A percentile compares a stretch with the other conserved stretches of the same genome.
Evolutionary conservation across 2,797 vertebrate species (phyloP).

Genomic region (Gallinago stenura): DNA sequence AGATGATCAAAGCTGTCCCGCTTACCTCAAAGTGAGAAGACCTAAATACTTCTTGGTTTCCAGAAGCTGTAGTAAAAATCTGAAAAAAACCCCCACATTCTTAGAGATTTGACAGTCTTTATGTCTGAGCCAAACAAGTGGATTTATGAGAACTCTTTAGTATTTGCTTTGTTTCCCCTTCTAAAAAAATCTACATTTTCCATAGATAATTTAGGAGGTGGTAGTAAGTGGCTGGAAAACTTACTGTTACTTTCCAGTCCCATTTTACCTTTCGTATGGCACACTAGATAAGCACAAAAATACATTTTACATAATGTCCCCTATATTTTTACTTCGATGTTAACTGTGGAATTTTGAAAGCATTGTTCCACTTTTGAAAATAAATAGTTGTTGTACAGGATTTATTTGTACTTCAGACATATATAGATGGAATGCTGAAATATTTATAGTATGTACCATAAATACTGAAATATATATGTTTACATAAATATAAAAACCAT

Average conservation of each 20-base stretch:
- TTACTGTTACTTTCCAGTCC: not conserved
- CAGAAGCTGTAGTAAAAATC: constrained; percentile 20
- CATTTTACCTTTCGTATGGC: not conserved
- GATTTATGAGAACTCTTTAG: not conserved
- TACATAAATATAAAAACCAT: not conserved
- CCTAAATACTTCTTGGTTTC: not conserved
- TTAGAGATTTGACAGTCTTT: not conserved
- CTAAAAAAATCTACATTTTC: not conserved
- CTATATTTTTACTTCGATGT: not conserved
- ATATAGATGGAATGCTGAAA: not conserved
- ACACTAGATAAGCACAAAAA: not conserved
- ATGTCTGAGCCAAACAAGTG: not conserved
- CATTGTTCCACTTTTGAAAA: not conserved
- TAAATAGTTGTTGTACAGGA: not conserved
- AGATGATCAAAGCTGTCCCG: constrained; percentile 29
- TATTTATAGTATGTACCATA: not conserved
- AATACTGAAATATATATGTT: not conserved
- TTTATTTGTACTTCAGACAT: not conserved
- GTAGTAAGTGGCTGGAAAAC: not conserved
- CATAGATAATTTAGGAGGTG: not conserved
- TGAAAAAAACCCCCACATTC: not conserved
- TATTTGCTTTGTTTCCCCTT: not conserved
- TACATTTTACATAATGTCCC: not conserved
- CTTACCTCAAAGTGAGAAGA: not conserved
- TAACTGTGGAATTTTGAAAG: not conserved